Base-by-base conservation (phyloP, 1,140 invertebrate species). In the Ceratina australensis region DNA sequence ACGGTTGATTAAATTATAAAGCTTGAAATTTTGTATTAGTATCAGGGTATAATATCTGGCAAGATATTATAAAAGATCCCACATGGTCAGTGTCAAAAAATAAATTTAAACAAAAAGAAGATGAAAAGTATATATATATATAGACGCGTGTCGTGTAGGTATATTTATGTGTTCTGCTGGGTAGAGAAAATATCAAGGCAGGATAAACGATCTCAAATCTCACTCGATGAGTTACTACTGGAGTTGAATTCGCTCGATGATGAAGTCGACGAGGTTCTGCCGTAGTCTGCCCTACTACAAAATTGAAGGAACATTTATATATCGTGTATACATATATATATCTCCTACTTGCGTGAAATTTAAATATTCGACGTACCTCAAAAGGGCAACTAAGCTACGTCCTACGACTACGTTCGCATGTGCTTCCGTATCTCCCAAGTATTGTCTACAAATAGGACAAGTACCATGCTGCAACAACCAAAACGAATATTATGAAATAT, bases 371-470 rank as follows among this genome's bases (percentile, higher is more conserved):
- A 81, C 47, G 65, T 89, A 92, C 93, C 93, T 92, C 69, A 93
- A 92, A 22, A 93, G 86, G 60, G 92, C 91, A 74, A 93, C 92
- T 85, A 93, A 88, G 85, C 90, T 92, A 75, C 90, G 88, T 54
- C 90, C 90, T 68, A 93, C 89, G 56, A n/a, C 89, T 89, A 81
- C n/a, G n/a, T 92, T 90, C 84, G 89, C 90, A 85, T 91, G 88
- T 71, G 87, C 88, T 73, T 93, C 92, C 66, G 86, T 85, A 57
- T 95, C 94, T 78, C 92, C 92, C 85, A 97, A 93, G 87, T 94
- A 95, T 92, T 97, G 97, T 79, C 98, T 94, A 93, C 98, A 99
- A 86, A 99, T 97, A 60, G 98, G 98, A 92, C 98, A 99, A 12
- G 98, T 99, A 73, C 97, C 97, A 93, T 99, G 98, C 93, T 95